Base-by-base conservation (phyloP, 2,113 vertebrate genomes). In the Burhinus bistriatus region DNA sequence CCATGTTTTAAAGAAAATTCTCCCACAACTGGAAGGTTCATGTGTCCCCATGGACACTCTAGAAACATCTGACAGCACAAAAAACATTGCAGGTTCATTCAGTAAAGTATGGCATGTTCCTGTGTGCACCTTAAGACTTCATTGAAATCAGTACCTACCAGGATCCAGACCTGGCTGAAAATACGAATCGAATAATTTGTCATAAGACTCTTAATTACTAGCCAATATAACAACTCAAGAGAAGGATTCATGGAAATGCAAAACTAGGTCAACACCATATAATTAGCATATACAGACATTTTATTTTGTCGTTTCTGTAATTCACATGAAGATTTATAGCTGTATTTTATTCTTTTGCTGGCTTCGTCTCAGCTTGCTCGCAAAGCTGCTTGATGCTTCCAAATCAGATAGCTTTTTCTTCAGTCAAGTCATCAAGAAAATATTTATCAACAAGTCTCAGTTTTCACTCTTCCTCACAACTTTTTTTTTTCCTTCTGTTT, bases 251-350 rank as follows among this genome's bases (percentile, higher is more conserved):
- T 87, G 61, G 65, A 90, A 95, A 95, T 84, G 51, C 38, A 91
- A 94, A 95, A 78, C 55, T 79, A 82, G 58, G 36, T 51, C 79
- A 95, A 89, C 38, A 75, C 21, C 42, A 34, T 61, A 65, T 87
- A 94, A 95, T 96, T 96, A 94, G 57, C 75, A 90, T 75, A 82
- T 47, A 44, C 6, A 32, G 72, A 83, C 64, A 92, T 84, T 97
- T 94, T 91, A 85, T 91, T 95, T 94, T 78, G 17, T 82, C 9
- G 0, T 79, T 90, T 80, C n/a, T 92, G 26, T 71, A 70, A 71
- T 93, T 92, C 84, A 89, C 32, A 29, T 55, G 57, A 90, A 80
- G 42, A 3, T 87, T 92, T 87, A 87, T 57, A 83, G 36, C 47
- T 16, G 8, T 80, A 83, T 84, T 87, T 92, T 81, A 92, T 75